Percentiles rank a stretch among this genome's conserved stretches.
Evolutionary conservation across 1,140 invertebrate genomes (phyloP).

Genomic region (Drosophila dunni): DNA sequence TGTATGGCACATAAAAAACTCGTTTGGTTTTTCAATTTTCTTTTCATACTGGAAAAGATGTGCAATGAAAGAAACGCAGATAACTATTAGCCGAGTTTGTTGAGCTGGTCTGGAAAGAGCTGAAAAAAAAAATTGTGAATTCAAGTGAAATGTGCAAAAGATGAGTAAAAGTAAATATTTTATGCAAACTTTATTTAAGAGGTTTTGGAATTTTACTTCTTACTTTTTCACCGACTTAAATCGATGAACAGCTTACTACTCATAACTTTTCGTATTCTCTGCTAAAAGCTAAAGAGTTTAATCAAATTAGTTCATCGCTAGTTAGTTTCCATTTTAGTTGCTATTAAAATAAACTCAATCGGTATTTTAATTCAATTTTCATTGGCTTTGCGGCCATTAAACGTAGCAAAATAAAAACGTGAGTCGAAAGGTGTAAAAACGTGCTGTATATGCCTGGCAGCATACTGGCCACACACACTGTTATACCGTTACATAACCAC

Average conservation of each 20-base stretch:
- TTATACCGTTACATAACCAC: conserved; percentile 42
- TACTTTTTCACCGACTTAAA: neutral
- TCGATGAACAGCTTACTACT: too few species aligned
- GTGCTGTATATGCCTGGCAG: conserved; percentile 10
- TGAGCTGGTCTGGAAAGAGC: neutral
- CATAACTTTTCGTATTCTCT: neutral
- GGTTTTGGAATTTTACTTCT: neutral
- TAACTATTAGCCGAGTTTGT: conserved; percentile 32
- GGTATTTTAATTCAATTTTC: too few species aligned
- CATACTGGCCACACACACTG: neutral
- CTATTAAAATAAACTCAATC: neutral
- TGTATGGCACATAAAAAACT: conserved; percentile 18
- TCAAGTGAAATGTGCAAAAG: conserved; percentile 35
- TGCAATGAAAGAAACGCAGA: conserved; percentile 28
- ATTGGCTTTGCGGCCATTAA: conserved; percentile 37
- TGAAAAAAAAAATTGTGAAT: conserved; percentile 15
- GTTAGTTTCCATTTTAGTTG: neutral
- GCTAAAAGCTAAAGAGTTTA: neutral
- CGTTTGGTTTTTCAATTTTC: conserved; percentile 47
- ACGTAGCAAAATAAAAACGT: conserved; percentile 53
- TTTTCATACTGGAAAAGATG: conserved; percentile 39
- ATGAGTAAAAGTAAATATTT: conserved; percentile 36
- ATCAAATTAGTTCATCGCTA: neutral
- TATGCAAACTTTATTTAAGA: conserved; percentile 22
- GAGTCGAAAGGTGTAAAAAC: conserved; percentile 54